A percentile compares a stretch with the other conserved stretches of the same genome.
These are phyloP conservation scores for Laticauda colubrina DNA, from an alignment of 2,113 vertebrate species.

Conservation along the genomic window DNA sequence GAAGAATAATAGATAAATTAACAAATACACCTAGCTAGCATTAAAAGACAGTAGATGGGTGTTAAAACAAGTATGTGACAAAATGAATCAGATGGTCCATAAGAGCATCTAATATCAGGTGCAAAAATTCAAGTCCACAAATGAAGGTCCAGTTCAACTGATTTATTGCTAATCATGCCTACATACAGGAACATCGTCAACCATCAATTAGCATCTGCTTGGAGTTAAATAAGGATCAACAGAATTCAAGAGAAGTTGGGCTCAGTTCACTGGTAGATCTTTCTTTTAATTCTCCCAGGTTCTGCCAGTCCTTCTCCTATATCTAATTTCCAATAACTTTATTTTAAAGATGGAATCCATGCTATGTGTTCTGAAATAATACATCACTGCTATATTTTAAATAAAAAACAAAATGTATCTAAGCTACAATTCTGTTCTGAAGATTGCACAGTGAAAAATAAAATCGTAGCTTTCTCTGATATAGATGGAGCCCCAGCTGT, in stretches of 20 bases:
- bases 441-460: conserved; percentile 60
- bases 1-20: background rate
- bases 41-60: background rate
- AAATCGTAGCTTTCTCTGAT: conserved; percentile 58
- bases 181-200: background rate
- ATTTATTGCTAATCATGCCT: background rate
- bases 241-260: background rate
- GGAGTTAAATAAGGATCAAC: background rate
- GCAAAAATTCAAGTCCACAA: background rate
- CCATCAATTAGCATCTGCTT: background rate
- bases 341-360: conserved; percentile 25
- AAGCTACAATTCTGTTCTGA: conserved; percentile 64
- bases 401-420: conserved; percentile 66
- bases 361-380: conserved; percentile 60
- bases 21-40: background rate
- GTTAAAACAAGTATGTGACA: conserved; percentile 16
- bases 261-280: background rate
- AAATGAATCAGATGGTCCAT: background rate
- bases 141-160: background rate
- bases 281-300: background rate
- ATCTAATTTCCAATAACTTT: background rate
- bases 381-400: conserved; percentile 66
- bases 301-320: background rate
- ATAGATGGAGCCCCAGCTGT: conserved; percentile 71
- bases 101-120: background rate